A percentile compares a stretch with the other conserved stretches of the same genome.
These are phyloP conservation scores for western clawed frog (Xenopus tropicalis) DNA, from an alignment of 2,113 vertebrate genomes.

Conservation along the genomic window UCB_Xtro_10.0 CM004449.2:51014501-51015000, in stretches of 20 bases:
- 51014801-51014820: constrained; percentile 27
- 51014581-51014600: too few relatives aligned
- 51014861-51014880: constrained; percentile 25
- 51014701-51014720: constrained; percentile 10
- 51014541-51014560: too few relatives aligned
- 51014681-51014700: constrained; percentile 19
- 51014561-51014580: too few relatives aligned
- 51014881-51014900: constrained; percentile 35
- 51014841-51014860: constrained; percentile 24
- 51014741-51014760: not conserved
- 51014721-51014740: not conserved
- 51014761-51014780: not conserved
- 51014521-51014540: too few relatives aligned
- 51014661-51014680: not conserved
- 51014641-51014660: too few relatives aligned
- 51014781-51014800: constrained; percentile 5
- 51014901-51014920: constrained; percentile 32
- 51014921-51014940: constrained; percentile 32
- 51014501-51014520: too few relatives aligned
- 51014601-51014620: too few relatives aligned
- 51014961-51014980: constrained; percentile 22
- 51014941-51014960: constrained; percentile 28
- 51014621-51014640: too few relatives aligned
- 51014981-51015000: constrained; percentile 3
- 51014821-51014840: constrained; percentile 13